These are phyloP conservation scores for Aspidiotus rigidus DNA, from an alignment of 2,888 invertebrate genomes.

Conservation along the genomic window DNA sequence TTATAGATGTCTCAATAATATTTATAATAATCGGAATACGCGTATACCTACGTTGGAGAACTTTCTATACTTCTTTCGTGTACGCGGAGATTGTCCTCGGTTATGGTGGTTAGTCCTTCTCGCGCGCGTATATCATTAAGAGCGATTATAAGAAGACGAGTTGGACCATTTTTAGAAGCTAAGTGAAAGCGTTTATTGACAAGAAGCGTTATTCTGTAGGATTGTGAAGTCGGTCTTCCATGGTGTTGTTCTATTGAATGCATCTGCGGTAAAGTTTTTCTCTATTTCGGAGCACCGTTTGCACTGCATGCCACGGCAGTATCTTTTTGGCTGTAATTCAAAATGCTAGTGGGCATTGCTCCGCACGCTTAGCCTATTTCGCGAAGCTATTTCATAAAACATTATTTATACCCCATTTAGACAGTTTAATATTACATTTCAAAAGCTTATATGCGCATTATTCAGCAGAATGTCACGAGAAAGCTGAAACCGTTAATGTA, in stretches of 20 bases:
- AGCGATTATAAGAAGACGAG: no score
- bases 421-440: slow-evolving; percentile 32
- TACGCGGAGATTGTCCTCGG: no score
- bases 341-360: slow-evolving; percentile 4
- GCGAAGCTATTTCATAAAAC: slow-evolving; percentile 29
- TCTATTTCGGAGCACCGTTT: neutral
- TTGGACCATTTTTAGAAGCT: no score
- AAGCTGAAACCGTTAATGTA: slow-evolving; percentile 28
- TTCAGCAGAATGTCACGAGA: slow-evolving; percentile 27
- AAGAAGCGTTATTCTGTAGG: no score
- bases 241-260: neutral
- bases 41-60: no score
- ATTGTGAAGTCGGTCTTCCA: no score
- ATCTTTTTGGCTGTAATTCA: slow-evolving; percentile 1
- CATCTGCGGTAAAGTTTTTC: neutral
- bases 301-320: neutral
- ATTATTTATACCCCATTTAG: slow-evolving; percentile 32
- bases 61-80: no score
- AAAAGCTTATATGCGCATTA: slow-evolving; percentile 27
- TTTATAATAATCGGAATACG: no score
- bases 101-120: no score
- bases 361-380: neutral
- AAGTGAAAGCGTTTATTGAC: no score
- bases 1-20: no score
- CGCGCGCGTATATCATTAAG: no score